phyloP scores from a whole-genome alignment of 1,140 invertebrate species.

The Sarcophaga peregrina region DNA sequence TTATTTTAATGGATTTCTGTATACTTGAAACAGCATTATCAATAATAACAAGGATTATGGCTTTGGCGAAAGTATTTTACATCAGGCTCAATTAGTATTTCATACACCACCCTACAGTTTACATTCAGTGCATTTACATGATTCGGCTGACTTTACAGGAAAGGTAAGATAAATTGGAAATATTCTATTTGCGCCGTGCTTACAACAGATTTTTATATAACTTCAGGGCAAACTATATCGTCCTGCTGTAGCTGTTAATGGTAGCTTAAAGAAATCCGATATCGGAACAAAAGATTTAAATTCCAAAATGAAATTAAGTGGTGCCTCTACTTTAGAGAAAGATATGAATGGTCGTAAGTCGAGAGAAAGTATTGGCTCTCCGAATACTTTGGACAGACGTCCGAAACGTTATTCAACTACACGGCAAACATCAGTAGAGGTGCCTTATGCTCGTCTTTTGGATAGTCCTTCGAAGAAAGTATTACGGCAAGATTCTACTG shows the following conservation, averaged over 20 bases:
- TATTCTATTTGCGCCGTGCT: too few relatives aligned
- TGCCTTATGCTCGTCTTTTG: constrained; percentile 82
- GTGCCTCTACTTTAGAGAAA: constrained; percentile 53
- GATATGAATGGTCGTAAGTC: constrained; percentile 58
- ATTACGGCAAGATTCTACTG: constrained; percentile 53
- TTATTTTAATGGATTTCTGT: neutral
- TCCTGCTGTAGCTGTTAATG: constrained; percentile 55
- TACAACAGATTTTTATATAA: neutral
- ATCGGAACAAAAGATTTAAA: constrained; percentile 50
- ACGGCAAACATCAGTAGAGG: constrained; percentile 70
- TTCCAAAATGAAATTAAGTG: constrained; percentile 60
- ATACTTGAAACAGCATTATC: constrained; percentile 53
- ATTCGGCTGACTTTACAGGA: constrained; percentile 67
- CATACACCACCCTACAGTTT: constrained; percentile 88
- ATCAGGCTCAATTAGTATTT: constrained; percentile 88
- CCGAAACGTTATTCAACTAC: constrained; percentile 54
- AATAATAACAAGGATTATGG: constrained; percentile 74
- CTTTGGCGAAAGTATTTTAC: constrained; percentile 93
- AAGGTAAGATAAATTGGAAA: constrained; percentile 45
- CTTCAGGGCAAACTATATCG: constrained; percentile 56
- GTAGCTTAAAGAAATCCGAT: constrained; percentile 62
- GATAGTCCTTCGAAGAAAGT: constrained; percentile 70
- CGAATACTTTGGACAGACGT: constrained; percentile 60
- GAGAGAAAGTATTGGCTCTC: constrained; percentile 62
- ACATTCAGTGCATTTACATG: constrained; percentile 81